Percentiles rank a stretch among this genome's conserved stretches.
These are phyloP conservation scores for Nannoperca obscura DNA, from an alignment of 2,797 vertebrate genomes.

Conservation along the genomic window DNA sequence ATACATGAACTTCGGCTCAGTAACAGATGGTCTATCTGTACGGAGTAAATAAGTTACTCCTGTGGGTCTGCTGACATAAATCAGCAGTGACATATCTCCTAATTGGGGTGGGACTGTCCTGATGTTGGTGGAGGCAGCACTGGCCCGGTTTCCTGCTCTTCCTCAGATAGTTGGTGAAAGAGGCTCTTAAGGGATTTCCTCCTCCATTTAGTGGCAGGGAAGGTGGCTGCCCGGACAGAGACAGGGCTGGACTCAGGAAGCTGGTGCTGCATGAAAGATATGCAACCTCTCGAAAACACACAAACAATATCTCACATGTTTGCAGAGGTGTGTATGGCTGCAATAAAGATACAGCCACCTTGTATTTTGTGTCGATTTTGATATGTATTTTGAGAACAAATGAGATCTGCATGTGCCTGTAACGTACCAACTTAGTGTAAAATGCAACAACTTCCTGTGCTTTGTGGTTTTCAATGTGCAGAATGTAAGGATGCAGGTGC, in stretches of 20 bases:
- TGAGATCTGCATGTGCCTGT: background rate
- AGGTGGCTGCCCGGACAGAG: background rate
- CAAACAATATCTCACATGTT: background rate
- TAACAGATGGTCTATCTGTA: background rate
- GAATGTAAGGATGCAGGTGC: constrained; percentile 43
- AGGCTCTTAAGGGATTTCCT: constrained; percentile 57
- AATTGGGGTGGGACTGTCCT: background rate
- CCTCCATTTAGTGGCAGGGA: background rate
- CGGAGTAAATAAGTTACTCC: background rate
- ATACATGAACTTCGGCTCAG: background rate
- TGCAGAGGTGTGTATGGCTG: background rate
- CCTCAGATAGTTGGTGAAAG: constrained; percentile 16
- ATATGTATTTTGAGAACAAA: background rate
- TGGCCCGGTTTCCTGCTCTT: constrained; percentile 35
- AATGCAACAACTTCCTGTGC: constrained; percentile 31
- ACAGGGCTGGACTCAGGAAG: constrained; percentile 39
- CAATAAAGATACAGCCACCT: background rate
- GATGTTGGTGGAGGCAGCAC: background rate
- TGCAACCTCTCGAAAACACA: constrained; percentile 5
- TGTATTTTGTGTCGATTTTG: background rate
- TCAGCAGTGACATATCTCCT: background rate
- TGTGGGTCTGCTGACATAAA: background rate
- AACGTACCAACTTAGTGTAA: background rate
- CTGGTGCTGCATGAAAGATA: constrained; percentile 3
- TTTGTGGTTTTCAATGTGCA: constrained; percentile 29